phyloP scores from a whole-genome alignment of 2,113 vertebrate genomes.

The Mustelus asterias region DNA sequence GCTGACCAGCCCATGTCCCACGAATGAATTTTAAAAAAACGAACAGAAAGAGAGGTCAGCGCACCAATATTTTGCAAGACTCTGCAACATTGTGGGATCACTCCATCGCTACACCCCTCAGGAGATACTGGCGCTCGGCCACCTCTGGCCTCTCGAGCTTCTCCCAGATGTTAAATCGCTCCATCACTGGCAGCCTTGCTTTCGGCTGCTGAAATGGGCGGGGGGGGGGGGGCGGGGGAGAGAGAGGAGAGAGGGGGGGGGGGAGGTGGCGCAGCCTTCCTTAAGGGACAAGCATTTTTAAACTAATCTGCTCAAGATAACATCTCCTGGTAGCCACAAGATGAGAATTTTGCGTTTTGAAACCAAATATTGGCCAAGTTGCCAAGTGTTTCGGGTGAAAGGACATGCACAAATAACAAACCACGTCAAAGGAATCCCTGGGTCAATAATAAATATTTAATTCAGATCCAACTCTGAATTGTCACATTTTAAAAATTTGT shows the following conservation, averaged over 20 bases:
- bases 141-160: background rate
- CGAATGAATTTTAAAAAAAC: no score
- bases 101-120: background rate
- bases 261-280: background rate
- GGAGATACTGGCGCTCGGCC: background rate
- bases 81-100: background rate
- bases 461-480: background rate
- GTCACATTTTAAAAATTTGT: background rate
- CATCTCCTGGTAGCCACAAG: background rate
- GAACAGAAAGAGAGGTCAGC: no score
- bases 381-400: background rate
- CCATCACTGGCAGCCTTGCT: background rate
- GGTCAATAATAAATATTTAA: background rate
- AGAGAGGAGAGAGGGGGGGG: no score
- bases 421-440: background rate
- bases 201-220: background rate
- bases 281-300: background rate
- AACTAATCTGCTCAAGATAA: background rate
- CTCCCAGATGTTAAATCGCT: background rate
- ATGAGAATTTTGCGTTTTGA: background rate
- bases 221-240: no score
- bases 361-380: background rate
- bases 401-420: background rate
- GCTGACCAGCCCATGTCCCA: no score
- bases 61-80: background rate